Evolutionary conservation across 2,113 vertebrate species (phyloP).

Genomic region (Oophaga pumilio): DNA sequence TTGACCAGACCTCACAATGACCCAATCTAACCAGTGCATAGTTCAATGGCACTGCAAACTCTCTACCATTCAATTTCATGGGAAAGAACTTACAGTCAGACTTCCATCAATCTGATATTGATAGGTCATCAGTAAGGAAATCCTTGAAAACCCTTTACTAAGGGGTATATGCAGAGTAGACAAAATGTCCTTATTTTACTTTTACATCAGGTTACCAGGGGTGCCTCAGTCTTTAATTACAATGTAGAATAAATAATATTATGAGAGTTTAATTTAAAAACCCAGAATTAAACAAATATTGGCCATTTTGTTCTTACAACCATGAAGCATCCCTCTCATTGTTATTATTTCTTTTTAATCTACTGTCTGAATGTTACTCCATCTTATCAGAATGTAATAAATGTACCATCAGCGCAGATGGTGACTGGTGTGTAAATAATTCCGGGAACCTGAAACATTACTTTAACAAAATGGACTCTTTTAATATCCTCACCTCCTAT

Average conservation of each 20-base stretch:
- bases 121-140: no score
- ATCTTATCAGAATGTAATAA: slow-evolving; percentile 80
- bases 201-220: not conserved
- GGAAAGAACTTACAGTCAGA: no score
- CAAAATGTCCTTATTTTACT: not conserved
- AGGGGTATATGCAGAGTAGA: not conserved
- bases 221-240: not conserved
- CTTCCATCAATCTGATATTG: not conserved
- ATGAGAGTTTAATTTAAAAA: not conserved
- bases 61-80: no score
- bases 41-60: no score
- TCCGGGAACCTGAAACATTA: slow-evolving; percentile 79
- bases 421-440: slow-evolving; percentile 74
- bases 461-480: slow-evolving; percentile 78
- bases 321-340: not conserved
- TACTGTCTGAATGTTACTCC: slow-evolving; percentile 57
- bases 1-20: no score
- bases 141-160: not conserved
- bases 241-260: not conserved
- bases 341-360: slow-evolving; percentile 29
- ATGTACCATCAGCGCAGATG: slow-evolving; percentile 70
- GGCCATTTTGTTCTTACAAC: slow-evolving; percentile 1
- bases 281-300: slow-evolving; percentile 7
- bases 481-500: slow-evolving; percentile 85
- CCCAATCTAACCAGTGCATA: no score